These are phyloP conservation scores for Agrochola lychnidis DNA, from an alignment of 2,888 invertebrate genomes.

Conservation along the genomic window DNA sequence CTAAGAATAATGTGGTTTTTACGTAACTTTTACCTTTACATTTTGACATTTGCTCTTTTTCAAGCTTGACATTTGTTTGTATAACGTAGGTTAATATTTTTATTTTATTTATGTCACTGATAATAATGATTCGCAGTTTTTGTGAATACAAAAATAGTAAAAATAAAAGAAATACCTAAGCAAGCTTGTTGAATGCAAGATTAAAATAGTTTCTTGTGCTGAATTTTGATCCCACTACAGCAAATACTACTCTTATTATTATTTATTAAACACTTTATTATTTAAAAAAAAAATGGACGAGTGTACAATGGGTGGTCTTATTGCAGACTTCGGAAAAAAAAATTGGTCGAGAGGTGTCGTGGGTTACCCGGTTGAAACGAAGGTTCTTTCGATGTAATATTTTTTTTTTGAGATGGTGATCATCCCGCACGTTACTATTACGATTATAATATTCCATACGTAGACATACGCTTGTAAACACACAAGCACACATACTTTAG, in stretches of 20 bases:
- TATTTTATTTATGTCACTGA: conserved; percentile 5
- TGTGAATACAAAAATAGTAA: background rate
- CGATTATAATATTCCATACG: too few species aligned
- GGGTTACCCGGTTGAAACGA: too few species aligned
- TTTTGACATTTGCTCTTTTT: too few species aligned
- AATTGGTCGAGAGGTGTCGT: too few species aligned
- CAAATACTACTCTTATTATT: background rate
- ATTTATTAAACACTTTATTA: background rate
- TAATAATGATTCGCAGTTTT: background rate
- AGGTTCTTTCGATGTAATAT: too few species aligned
- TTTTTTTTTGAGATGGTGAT: too few species aligned
- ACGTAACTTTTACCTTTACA: background rate
- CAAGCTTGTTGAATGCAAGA: background rate
- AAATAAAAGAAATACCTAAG: background rate
- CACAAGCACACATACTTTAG: too few species aligned
- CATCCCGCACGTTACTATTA: too few species aligned
- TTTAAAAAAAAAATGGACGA: background rate
- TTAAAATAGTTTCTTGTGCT: background rate
- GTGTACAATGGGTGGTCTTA: background rate
- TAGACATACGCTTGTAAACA: too few species aligned
- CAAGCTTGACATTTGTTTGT: background rate
- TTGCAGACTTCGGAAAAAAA: background rate
- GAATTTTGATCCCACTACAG: background rate
- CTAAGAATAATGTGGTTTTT: conserved; percentile 14
- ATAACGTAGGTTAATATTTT: background rate